These are phyloP conservation scores for Fundulus diaphanus DNA, from an alignment of 2,797 vertebrate species.

Conservation along the genomic window DNA sequence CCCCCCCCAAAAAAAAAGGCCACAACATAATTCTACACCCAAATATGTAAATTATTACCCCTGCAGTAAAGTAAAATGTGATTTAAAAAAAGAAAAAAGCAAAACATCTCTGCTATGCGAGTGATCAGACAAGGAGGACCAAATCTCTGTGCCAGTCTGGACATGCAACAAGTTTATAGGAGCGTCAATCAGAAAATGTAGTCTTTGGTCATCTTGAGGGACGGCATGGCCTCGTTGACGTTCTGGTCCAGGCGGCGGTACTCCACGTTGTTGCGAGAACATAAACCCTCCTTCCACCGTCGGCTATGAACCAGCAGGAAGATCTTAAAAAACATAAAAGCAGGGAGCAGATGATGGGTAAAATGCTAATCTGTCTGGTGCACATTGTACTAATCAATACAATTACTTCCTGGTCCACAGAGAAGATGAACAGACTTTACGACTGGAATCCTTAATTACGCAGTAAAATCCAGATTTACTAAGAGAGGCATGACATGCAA, in stretches of 20 bases:
- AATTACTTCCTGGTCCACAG: conserved; percentile 9
- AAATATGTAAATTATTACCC: background rate
- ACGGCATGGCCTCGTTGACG: conserved; percentile 95
- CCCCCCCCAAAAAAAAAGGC: conserved; percentile 17
- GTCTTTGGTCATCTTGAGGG: conserved; percentile 94
- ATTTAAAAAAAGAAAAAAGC: conserved; percentile 17
- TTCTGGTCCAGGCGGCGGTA: conserved; percentile 95
- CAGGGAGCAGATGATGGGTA: background rate
- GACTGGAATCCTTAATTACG: conserved; percentile 12
- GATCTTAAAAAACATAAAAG: conserved; percentile 77
- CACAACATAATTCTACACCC: background rate
- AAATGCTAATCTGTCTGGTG: conserved; percentile 17
- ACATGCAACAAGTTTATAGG: background rate
- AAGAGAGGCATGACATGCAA: background rate
- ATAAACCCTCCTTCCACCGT: conserved; percentile 91
- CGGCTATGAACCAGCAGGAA: conserved; percentile 90
- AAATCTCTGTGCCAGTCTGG: conserved; percentile 21
- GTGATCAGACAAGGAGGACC: conserved; percentile 3
- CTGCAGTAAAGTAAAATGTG: background rate
- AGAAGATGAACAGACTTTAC: conserved; percentile 20
- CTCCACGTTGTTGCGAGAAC: conserved; percentile 88
- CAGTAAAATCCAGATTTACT: conserved; percentile 14
- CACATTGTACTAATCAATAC: conserved; percentile 21
- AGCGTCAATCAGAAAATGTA: conserved; percentile 88
- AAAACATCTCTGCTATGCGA: conserved; percentile 25